A percentile compares a stretch with the other conserved stretches of the same genome.
Evolutionary conservation across 2,888 invertebrate species (phyloP).

Genomic region (Lordiphosa fenestrarum): DNA sequence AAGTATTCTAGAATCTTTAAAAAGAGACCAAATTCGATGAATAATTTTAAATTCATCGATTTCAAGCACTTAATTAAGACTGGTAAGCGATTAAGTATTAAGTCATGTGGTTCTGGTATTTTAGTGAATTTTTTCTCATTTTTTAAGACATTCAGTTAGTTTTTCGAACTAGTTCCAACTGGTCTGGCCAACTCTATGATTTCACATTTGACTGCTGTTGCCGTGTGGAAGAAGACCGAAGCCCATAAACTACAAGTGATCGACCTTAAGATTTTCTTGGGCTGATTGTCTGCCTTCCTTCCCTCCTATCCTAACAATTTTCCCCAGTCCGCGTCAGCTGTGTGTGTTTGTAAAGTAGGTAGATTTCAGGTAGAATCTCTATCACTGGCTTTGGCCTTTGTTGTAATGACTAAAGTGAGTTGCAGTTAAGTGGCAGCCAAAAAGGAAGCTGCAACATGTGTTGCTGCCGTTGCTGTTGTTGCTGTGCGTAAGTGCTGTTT

Average conservation of each 20-base stretch:
- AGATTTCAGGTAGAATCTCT: conserved; percentile 61
- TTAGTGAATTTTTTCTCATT: too few species aligned
- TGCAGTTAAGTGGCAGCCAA: conserved; percentile 73
- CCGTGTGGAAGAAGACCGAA: conserved; percentile 38
- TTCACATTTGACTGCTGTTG: too few species aligned
- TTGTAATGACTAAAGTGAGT: conserved; percentile 63
- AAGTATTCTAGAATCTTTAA: too few species aligned
- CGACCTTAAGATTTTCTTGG: conserved; percentile 69
- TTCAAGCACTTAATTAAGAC: too few species aligned
- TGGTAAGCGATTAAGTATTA: too few species aligned
- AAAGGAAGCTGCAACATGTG: conserved; percentile 74
- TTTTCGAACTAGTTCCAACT: too few species aligned
- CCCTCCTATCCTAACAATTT: conserved; percentile 19
- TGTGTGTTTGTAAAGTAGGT: conserved; percentile 47
- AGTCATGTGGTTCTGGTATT: too few species aligned
- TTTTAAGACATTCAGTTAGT: too few species aligned
- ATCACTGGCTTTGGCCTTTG: conserved; percentile 9
- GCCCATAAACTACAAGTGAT: conserved; percentile 76
- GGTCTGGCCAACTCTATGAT: too few species aligned
- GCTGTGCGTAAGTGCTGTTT: conserved; percentile 62
- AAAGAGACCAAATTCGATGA: too few species aligned
- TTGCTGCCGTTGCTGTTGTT: conserved; percentile 33
- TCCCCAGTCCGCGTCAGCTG: conserved; percentile 28
- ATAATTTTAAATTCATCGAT: too few species aligned
- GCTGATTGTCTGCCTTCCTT: conserved; percentile 51